A percentile compares a stretch with the other conserved stretches of the same genome.
Evolutionary conservation across 2,797 vertebrate species (phyloP).

Genomic region (Gorsachius magnificus): DNA sequence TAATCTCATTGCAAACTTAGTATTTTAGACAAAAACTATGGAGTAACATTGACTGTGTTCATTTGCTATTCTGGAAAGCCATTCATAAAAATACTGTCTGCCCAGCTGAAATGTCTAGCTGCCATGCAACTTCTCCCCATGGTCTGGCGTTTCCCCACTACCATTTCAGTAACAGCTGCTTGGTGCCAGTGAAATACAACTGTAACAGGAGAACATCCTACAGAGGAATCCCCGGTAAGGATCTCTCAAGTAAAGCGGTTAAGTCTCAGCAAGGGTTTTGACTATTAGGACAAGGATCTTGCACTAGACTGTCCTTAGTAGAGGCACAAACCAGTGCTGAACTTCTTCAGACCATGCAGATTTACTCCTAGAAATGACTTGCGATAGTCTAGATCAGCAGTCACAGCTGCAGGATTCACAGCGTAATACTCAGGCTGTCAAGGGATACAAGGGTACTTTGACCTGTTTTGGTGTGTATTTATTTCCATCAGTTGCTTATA

Average conservation of each 20-base stretch:
- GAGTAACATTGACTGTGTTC: neutral
- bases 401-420: neutral
- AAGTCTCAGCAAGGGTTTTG: neutral
- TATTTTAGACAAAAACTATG: neutral
- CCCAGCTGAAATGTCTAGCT: neutral
- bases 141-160: neutral
- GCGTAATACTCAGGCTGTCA: neutral
- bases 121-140: neutral
- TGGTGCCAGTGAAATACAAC: neutral
- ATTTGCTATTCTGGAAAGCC: neutral
- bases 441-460: neutral
- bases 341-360: neutral
- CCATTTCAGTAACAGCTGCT: neutral
- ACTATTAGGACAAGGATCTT: neutral
- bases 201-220: neutral
- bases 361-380: neutral
- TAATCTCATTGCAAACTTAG: neutral
- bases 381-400: neutral
- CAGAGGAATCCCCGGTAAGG: neutral
- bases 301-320: neutral
- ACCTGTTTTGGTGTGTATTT: neutral
- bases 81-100: neutral
- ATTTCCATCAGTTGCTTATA: neutral
- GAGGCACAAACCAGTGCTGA: neutral
- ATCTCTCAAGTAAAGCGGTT: neutral